Conservation (phyloP, 2,888 invertebrate genomes). For the Lasiommata megera region DNA sequence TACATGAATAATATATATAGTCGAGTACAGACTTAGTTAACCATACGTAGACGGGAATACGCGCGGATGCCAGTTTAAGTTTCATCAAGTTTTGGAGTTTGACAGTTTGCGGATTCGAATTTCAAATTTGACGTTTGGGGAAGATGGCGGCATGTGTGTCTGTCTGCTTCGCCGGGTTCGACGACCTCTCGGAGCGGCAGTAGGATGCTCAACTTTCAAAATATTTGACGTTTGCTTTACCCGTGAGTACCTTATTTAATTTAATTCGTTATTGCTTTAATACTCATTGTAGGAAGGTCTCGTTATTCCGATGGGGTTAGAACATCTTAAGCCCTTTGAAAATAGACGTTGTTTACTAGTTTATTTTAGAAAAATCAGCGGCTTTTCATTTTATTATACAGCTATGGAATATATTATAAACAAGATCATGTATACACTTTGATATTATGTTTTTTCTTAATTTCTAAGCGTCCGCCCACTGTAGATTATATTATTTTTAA, state of each 20-base stretch:
- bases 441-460: too few species aligned
- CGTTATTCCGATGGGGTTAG: too few species aligned
- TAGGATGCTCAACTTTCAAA: slow-evolving; percentile 76
- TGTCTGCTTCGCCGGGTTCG: slow-evolving; percentile 64
- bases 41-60: slow-evolving; percentile 20
- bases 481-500: too few species aligned
- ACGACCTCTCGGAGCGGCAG: slow-evolving; percentile 50
- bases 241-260: slow-evolving; percentile 59
- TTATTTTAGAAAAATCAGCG: too few species aligned
- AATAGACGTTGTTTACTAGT: too few species aligned
- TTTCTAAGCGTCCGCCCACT: too few species aligned
- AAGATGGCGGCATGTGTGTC: slow-evolving; percentile 74
- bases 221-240: slow-evolving; percentile 75
- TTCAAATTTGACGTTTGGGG: slow-evolving; percentile 62
- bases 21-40: slow-evolving; percentile 61
- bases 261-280: too few species aligned
- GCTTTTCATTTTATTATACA: too few species aligned
- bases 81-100: slow-evolving; percentile 54
- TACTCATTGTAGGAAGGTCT: too few species aligned
- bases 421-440: too few species aligned
- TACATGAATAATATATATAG: slow-evolving; percentile 53
- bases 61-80: slow-evolving; percentile 41
- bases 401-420: too few species aligned
- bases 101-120: slow-evolving; percentile 59
- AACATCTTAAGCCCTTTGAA: too few species aligned